Evolutionary conservation across 2,888 invertebrate species (phyloP), one percentile per base, ranked within the genome.

Genomic region (Dorcus parallelipipedus): DNA sequence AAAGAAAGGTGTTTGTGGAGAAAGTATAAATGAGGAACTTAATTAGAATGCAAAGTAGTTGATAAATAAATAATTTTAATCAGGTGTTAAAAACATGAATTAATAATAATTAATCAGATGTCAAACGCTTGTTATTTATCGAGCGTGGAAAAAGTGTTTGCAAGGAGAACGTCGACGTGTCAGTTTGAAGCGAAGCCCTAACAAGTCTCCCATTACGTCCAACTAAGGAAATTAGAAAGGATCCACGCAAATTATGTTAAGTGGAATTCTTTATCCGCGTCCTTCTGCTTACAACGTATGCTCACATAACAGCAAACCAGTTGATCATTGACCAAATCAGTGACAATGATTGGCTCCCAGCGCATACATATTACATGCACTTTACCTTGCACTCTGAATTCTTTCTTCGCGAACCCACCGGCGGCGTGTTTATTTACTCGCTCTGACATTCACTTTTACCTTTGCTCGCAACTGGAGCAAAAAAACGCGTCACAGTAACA

Each of bases 241-340:
- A 59, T 56, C 49, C 52, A 50, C 53, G 50, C 58, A 56, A 57
- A 60, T 57, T 55, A 55, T 54, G 54, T 54, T 54, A 40, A 49
- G 54, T 60, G 60, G 56, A 60, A 62, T 60, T 62, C 55, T 62
- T 60, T 58, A 49, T 45, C 38, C 57, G 48, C 52, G 62, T 62
- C 62, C 62, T 62, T 62, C 61, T 58, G 48, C 53, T 39, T 33
- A 33, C 20, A 26, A 26, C 40, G 47, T 39, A 43, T 45, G 47
- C 49, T 49, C 41, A 54, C 49, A 54, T 49, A 56, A 51, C 51
- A 39, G 45, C 56, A 56, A 52, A 52, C 56, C 56, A 39, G 47
- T 47, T 47, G 56, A 56, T 56, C 56, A 52, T 52, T 52, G 51
- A 56, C 56, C 56, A 56, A 56, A 56, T 56, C 56, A 56, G 56